Evolutionary conservation across 2,797 vertebrate genomes (phyloP).

Genomic region (Gallirallus australis): DNA sequence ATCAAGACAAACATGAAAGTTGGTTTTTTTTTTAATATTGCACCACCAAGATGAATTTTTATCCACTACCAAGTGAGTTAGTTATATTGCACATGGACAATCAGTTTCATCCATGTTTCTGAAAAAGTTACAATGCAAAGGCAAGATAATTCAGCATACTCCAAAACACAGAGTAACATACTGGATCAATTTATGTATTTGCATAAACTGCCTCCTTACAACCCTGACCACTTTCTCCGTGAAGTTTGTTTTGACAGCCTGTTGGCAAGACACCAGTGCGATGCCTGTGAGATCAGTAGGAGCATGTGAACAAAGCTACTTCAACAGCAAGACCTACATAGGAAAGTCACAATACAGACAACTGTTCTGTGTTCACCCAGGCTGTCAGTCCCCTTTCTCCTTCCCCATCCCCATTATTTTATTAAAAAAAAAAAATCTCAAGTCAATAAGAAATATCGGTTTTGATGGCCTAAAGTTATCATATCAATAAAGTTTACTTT

Average conservation of each 20-base stretch:
- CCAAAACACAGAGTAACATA: not conserved
- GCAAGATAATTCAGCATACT: constrained; percentile 11
- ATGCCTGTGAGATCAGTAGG: not conserved
- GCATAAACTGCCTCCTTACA: not conserved
- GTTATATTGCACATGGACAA: constrained; percentile 27
- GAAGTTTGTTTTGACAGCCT: not conserved
- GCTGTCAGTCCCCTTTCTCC: constrained; percentile 10
- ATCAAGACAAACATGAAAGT: constrained; percentile 60
- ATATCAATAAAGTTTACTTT: constrained; percentile 58
- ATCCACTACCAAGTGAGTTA: constrained; percentile 26
- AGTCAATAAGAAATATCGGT: constrained; percentile 35
- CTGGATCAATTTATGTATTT: not conserved
- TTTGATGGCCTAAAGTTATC: not conserved
- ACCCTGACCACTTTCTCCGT: not conserved
- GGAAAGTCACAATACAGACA: constrained; percentile 36
- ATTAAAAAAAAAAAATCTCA: constrained; percentile 56
- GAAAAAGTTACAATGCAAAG: constrained; percentile 43
- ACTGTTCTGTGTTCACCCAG: constrained; percentile 42
- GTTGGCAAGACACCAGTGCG: not conserved
- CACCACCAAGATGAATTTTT: constrained; percentile 59
- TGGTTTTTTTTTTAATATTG: constrained; percentile 13
- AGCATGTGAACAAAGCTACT: constrained; percentile 28
- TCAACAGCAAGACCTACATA: constrained; percentile 52
- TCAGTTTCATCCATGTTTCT: constrained; percentile 4
- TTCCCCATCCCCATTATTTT: not conserved